phyloP scores from a whole-genome alignment of 2,797 vertebrate species.

The Malurus splendens region DNA sequence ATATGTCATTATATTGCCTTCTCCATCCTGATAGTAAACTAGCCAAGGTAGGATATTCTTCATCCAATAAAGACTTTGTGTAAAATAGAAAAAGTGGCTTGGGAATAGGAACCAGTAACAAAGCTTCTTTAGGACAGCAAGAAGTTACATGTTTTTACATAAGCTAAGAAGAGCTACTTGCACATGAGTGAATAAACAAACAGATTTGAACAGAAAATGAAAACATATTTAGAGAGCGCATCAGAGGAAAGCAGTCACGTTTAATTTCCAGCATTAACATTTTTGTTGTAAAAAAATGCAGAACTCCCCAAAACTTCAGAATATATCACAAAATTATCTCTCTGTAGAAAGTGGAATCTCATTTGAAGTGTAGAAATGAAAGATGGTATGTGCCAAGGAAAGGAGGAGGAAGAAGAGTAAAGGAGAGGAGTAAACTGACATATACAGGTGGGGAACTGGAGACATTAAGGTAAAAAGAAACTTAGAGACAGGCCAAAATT shows the following conservation, averaged over 20 bases:
- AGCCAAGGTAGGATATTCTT: background rate
- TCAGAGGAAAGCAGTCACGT: background rate
- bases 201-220: background rate
- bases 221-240: background rate
- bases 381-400: background rate
- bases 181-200: background rate
- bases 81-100: background rate
- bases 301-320: background rate
- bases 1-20: fast-evolving
- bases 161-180: background rate
- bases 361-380: background rate
- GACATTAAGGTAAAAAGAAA: background rate
- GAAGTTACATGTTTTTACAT: background rate
- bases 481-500: fast-evolving
- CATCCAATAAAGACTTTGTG: background rate
- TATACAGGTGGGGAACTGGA: background rate
- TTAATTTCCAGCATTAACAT: background rate
- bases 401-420: background rate
- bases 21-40: background rate
- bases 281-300: background rate
- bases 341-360: fast-evolving
- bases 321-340: background rate
- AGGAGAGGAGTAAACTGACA: background rate
- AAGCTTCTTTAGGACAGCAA: background rate
- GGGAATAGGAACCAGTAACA: background rate